These are phyloP conservation scores for Stictonetta naevosa DNA, from an alignment of 2,113 vertebrate species.

Conservation along the genomic window DNA sequence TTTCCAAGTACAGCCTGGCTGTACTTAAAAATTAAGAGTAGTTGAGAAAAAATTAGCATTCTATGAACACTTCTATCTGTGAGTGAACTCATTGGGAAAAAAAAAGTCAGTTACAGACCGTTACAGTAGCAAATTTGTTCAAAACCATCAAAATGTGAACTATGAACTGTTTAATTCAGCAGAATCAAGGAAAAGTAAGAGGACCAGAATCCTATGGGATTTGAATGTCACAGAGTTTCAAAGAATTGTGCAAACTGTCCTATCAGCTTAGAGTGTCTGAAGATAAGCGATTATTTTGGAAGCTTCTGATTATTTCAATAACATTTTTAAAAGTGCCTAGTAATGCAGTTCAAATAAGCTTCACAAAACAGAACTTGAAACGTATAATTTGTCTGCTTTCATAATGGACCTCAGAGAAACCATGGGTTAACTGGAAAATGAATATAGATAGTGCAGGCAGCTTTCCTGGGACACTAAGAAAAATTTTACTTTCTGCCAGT, in stretches of 20 bases:
- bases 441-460: neutral
- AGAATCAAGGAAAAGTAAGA: neutral
- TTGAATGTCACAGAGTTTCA: slow-evolving; percentile 24
- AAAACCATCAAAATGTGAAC: neutral
- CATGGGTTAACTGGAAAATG: neutral
- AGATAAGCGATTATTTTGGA: neutral
- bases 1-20: neutral
- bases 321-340: neutral
- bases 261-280: neutral
- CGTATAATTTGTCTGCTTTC: neutral
- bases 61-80: neutral
- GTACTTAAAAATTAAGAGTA: neutral
- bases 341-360: neutral
- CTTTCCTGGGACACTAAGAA: neutral
- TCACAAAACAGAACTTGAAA: neutral
- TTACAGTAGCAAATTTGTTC: neutral
- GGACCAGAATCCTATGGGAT: neutral
- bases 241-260: slow-evolving; percentile 19
- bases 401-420: neutral
- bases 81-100: slow-evolving; percentile 26
- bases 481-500: neutral
- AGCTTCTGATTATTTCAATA: neutral
- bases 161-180: neutral
- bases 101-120: neutral
- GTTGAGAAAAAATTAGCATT: neutral